Conservation (phyloP, 2,888 invertebrate genomes). For the Ptychoptera albimana region DNA sequence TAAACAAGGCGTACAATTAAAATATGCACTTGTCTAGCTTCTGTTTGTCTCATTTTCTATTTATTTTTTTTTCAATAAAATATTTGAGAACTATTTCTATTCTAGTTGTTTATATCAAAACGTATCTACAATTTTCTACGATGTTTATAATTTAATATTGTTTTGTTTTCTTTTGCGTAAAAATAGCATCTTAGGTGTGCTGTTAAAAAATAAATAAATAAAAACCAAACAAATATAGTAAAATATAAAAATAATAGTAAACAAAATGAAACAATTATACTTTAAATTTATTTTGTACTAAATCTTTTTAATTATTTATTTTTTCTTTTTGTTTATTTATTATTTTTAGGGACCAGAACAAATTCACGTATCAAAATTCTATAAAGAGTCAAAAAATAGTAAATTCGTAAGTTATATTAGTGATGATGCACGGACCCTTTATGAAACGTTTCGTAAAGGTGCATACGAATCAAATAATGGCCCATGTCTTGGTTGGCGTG, state of each 20-base stretch:
- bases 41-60: background rate
- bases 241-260: conserved; percentile 7
- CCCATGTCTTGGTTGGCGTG: conserved; percentile 82
- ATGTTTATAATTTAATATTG: too few relatives aligned
- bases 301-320: background rate
- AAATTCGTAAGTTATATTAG: conserved; percentile 69
- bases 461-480: conserved; percentile 88
- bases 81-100: too few relatives aligned
- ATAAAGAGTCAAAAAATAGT: conserved; percentile 77
- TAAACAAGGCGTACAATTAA: too few relatives aligned
- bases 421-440: conserved; percentile 77
- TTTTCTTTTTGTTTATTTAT: conserved; percentile 24
- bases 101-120: too few relatives aligned
- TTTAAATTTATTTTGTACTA: conserved; percentile 17
- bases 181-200: too few relatives aligned
- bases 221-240: background rate
- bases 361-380: conserved; percentile 78
- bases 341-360: conserved; percentile 79
- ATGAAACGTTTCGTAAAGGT: conserved; percentile 80
- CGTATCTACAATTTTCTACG: too few relatives aligned
- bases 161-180: too few relatives aligned
- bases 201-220: too few relatives aligned
- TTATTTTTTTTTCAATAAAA: background rate
- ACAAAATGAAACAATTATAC: conserved; percentile 25
- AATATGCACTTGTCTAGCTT: background rate